These are phyloP conservation scores for Thumatha senex DNA, from an alignment of 2,888 invertebrate genomes.

Conservation along the genomic window DNA sequence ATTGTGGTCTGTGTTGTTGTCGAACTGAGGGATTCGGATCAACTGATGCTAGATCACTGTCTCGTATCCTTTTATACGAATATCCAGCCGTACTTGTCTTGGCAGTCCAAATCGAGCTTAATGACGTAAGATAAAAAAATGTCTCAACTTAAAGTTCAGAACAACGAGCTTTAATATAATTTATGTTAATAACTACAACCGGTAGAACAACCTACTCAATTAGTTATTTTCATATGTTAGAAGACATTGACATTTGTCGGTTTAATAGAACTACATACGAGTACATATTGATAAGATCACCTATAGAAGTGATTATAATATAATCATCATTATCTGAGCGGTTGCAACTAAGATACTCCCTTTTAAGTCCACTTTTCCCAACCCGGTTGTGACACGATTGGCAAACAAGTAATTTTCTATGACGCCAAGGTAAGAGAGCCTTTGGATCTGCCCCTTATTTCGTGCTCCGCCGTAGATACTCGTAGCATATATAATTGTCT, in stretches of 20 bases:
- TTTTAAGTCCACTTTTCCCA: too few species aligned
- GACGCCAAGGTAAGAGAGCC: too few species aligned
- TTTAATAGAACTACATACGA: background rate
- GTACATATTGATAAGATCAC: background rate
- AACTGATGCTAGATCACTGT: conserved; percentile 60
- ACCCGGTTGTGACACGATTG: too few species aligned
- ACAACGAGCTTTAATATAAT: background rate
- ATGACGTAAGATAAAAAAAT: too few species aligned
- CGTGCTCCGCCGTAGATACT: too few species aligned
- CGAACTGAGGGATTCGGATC: conserved; percentile 59
- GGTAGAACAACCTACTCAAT: background rate
- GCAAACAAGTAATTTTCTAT: too few species aligned
- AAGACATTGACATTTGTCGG: background rate
- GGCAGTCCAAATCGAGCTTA: too few species aligned
- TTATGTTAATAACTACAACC: background rate
- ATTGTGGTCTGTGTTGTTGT: conserved; percentile 75
- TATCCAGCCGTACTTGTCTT: background rate
- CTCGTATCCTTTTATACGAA: conserved; percentile 66
- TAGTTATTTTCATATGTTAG: background rate
- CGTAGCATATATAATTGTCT: too few species aligned
- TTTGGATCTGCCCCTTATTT: too few species aligned
- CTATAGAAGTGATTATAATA: too few species aligned
- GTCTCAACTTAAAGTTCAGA: background rate
- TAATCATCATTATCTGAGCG: too few species aligned
- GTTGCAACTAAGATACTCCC: too few species aligned